Conservation (phyloP, 2,113 vertebrate species). For the Syngnathus typhle region DNA sequence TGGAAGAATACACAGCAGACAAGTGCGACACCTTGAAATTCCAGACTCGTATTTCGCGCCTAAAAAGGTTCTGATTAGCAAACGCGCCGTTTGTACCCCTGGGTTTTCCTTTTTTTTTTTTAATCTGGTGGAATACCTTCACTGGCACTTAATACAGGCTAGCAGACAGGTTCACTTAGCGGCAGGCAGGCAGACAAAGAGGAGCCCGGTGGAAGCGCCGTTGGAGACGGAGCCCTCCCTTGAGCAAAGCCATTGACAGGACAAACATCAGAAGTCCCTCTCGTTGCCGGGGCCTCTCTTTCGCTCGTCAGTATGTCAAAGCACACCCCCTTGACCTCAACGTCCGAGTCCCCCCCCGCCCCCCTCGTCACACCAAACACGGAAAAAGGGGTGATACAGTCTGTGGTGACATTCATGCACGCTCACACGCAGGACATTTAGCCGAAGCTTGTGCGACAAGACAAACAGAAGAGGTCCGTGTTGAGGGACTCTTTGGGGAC, state of each 20-base stretch:
- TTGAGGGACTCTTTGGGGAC: not conserved
- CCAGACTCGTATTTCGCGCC: too few relatives aligned
- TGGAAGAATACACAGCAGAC: too few relatives aligned
- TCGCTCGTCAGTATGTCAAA: constrained; percentile 60
- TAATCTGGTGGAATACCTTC: constrained; percentile 8
- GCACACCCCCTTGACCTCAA: constrained; percentile 63
- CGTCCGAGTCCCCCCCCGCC: constrained; percentile 40
- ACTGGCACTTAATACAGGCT: constrained; percentile 7
- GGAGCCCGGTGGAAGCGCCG: constrained; percentile 26
- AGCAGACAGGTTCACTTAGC: not conserved
- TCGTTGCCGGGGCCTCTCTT: constrained; percentile 31
- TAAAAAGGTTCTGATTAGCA: too few relatives aligned
- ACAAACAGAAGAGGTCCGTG: not conserved
- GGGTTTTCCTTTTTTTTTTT: not conserved
- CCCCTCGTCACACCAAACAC: constrained; percentile 60
- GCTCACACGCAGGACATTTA: constrained; percentile 6
- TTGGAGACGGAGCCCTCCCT: constrained; percentile 52
- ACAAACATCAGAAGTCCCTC: constrained; percentile 62
- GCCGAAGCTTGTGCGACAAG: not conserved
- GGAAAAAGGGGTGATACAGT: constrained; percentile 34
- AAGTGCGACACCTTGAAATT: too few relatives aligned
- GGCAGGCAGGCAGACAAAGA: constrained; percentile 31
- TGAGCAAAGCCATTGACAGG: constrained; percentile 60
- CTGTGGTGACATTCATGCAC: not conserved
- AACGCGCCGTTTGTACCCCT: too few relatives aligned